Conservation (phyloP, 2,113 vertebrate genomes). For the Gavia stellata region DNA sequence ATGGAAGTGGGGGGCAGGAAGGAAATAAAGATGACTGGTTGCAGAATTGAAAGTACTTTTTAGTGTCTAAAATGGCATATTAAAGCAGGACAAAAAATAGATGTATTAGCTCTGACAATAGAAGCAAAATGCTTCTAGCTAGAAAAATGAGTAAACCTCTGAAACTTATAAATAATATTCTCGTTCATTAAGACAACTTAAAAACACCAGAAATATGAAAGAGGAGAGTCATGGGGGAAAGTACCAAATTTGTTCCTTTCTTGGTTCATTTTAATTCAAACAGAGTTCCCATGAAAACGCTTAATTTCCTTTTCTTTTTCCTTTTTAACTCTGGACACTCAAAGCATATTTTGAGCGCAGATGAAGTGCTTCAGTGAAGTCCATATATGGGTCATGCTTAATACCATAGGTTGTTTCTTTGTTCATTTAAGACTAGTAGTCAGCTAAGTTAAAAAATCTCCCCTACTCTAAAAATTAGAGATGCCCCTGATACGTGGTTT, state of each 20-base stretch:
- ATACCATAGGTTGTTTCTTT: background rate
- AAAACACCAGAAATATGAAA: background rate
- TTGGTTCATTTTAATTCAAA: background rate
- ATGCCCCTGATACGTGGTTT: background rate
- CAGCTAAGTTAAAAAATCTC: background rate
- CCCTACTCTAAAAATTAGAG: background rate
- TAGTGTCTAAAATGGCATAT: background rate
- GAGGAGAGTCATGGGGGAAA: background rate
- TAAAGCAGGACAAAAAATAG: background rate
- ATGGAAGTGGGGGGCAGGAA: background rate
- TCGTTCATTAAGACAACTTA: background rate
- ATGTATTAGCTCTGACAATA: background rate
- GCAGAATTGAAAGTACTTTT: background rate
- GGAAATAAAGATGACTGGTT: slow-evolving; percentile 12
- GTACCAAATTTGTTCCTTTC: background rate
- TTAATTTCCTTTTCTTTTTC: background rate
- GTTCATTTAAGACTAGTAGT: background rate
- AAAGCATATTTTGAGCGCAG: background rate
- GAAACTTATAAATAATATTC: background rate
- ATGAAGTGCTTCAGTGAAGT: background rate
- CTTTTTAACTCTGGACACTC: background rate
- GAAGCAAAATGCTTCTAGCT: background rate
- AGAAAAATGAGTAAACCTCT: background rate
- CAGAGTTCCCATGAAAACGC: background rate
- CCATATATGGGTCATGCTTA: fast-evolving